Conservation (phyloP, 2,797 vertebrate genomes). For the Lagocephalus sceleratus region DNA sequence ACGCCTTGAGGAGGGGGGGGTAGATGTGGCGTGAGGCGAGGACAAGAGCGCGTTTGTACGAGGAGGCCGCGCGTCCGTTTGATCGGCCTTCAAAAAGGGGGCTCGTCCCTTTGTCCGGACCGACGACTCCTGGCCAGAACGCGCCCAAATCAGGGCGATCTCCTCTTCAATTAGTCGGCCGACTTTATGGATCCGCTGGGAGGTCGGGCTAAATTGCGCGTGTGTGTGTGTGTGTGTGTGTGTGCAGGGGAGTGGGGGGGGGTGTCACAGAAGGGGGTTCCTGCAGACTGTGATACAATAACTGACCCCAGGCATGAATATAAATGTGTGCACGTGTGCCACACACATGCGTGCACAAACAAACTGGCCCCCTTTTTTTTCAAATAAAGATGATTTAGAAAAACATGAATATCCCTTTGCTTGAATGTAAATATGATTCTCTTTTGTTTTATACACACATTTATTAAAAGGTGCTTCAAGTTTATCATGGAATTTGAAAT, state of each 20-base stretch:
- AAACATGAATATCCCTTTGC: too few relatives aligned
- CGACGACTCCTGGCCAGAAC: neutral
- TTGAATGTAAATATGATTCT: too few relatives aligned
- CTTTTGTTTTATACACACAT: too few relatives aligned
- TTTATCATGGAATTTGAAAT: too few relatives aligned
- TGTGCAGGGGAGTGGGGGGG: neutral
- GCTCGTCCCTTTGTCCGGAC: too few relatives aligned
- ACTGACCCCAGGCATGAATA: slow-evolving; percentile 57
- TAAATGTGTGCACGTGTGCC: slow-evolving; percentile 29
- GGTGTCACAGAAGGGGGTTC: neutral
- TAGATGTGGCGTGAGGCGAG: too few relatives aligned
- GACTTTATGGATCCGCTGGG: slow-evolving; percentile 50
- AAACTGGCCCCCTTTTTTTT: too few relatives aligned
- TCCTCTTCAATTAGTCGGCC: slow-evolving; percentile 48
- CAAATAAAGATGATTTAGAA: too few relatives aligned
- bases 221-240: slow-evolving; percentile 15
- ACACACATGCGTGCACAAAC: slow-evolving; percentile 3
- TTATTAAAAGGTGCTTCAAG: too few relatives aligned
- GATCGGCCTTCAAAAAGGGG: slow-evolving; percentile 11
- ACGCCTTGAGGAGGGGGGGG: too few relatives aligned
- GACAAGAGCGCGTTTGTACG: too few relatives aligned
- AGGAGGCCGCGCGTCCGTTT: neutral
- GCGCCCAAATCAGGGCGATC: neutral
- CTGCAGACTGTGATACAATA: slow-evolving; percentile 38
- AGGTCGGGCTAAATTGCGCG: neutral